These are phyloP conservation scores for Pterostichus niger DNA, from an alignment of 2,888 invertebrate genomes.

Conservation along the genomic window DNA sequence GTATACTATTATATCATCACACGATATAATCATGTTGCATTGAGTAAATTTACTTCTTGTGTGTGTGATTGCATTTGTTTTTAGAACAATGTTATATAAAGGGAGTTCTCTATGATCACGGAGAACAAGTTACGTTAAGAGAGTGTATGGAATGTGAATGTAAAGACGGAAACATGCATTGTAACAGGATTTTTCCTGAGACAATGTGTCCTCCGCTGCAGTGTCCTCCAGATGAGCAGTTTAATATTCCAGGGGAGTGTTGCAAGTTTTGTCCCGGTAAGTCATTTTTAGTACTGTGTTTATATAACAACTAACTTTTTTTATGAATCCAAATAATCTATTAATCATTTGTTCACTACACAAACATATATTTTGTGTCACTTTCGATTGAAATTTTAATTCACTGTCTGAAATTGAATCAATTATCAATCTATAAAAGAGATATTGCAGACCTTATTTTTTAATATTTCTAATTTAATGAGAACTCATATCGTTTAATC, in stretches of 20 bases:
- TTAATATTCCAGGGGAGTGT: constrained; percentile 91
- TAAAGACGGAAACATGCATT: constrained; percentile 89
- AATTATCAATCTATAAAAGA: not conserved
- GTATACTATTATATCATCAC: constrained; percentile 73
- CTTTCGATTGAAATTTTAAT: too few species aligned
- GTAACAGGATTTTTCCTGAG: constrained; percentile 85
- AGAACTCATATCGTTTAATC: not conserved
- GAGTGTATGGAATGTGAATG: constrained; percentile 92
- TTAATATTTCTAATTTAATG: not conserved
- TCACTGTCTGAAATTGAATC: too few species aligned
- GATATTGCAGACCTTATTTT: not conserved
- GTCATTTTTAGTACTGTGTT: not conserved
- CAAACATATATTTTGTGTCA: too few species aligned
- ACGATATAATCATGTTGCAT: not conserved
- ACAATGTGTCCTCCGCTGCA: constrained; percentile 87
- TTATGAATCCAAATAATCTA: too few species aligned
- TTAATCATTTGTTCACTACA: too few species aligned
- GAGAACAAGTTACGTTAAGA: constrained; percentile 85
- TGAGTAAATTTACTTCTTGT: constrained; percentile 14
- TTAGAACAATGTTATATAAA: constrained; percentile 86
- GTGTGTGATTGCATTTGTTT: constrained; percentile 69
- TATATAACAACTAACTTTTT: constrained; percentile 31
- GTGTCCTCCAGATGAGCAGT: constrained; percentile 88
- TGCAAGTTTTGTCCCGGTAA: constrained; percentile 94
- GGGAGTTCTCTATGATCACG: constrained; percentile 88